Base-by-base conservation (phyloP, 2,888 invertebrate species). In the Drosophila kokeensis region DNA sequence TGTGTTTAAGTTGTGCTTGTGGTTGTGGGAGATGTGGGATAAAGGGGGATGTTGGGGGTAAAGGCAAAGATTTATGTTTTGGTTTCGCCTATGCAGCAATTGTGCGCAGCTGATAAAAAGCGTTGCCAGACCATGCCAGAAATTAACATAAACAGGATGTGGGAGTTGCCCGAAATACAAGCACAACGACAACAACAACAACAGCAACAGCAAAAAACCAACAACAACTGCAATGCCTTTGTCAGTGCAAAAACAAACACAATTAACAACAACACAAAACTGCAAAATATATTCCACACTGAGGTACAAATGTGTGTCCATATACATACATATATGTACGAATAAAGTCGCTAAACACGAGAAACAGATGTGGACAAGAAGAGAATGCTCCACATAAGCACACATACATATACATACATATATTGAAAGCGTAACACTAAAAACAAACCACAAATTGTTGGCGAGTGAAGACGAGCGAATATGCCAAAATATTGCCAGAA, bases 61-160 rank as follows among this genome's bases (percentile, higher is more conserved):
- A 29, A 32, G 34, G 32, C 24, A 42, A 64, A 75, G 78, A 79
- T 75, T 78, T 78, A 79, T 78, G 78, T 49, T 69, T 50, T 45
- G 72, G 54, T 73, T 73, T 73, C 42, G 73, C 73, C 70, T 74
- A 74, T 74, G 42, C 70, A 73, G 76, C 79, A 65, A 55, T 57
- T 73, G 72, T 61, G 32, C 54, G 32, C 61, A 54, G 53, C 65
- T 40, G 68, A 63, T 63, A 78, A 69, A 73, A 73, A 78, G 76
- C 79, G 74, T 83, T 83, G 82, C 83, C 82, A 81, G 83, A 81
- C 69, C 82, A 69, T 73, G 55, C 73, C 63, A 80, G 73, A 78
- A 82, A 90, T 90, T 90, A 83, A 76, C 90, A 90, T 90, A 88
- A 90, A 90, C 90, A 90, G 90, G 90, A 90, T 86, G 88, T 90